Evolutionary conservation across 2,113 vertebrate species (phyloP).

Genomic region (Nanorana parkeri): DNA sequence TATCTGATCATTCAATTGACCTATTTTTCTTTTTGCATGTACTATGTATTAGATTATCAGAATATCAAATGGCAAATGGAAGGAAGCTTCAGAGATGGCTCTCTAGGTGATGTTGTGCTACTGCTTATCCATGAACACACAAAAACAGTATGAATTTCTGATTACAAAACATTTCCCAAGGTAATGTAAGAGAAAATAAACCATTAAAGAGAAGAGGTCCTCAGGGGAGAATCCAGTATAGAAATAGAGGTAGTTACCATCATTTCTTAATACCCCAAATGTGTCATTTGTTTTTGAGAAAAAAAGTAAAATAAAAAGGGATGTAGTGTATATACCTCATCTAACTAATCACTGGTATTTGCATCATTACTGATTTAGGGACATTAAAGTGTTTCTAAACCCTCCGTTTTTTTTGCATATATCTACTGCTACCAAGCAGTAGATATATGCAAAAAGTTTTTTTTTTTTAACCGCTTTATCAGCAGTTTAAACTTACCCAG

Average conservation of each 20-base stretch:
- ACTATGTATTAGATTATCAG: not conserved
- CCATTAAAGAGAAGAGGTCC: conserved; percentile 19
- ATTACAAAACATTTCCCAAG: conserved; percentile 35
- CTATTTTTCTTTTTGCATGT: too few relatives aligned
- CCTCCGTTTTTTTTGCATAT: too few relatives aligned
- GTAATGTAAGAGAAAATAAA: conserved; percentile 33
- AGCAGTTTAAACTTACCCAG: too few relatives aligned
- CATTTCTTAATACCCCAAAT: not conserved
- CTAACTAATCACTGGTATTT: not conserved
- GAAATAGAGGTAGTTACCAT: conserved; percentile 9
- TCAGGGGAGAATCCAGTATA: conserved; percentile 2
- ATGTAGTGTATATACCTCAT: too few relatives aligned
- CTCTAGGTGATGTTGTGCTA: conserved; percentile 34
- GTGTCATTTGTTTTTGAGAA: not conserved
- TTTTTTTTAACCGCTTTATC: too few relatives aligned
- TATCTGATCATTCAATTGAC: too few relatives aligned
- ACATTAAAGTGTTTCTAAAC: too few relatives aligned
- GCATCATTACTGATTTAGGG: too few relatives aligned
- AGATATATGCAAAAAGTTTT: too few relatives aligned
- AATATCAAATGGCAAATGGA: not conserved
- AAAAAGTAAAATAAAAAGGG: not conserved
- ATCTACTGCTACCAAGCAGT: too few relatives aligned
- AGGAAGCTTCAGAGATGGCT: not conserved
- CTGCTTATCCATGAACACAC: not conserved
- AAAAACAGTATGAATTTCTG: conserved; percentile 28